These are phyloP conservation scores for Atherinomorus stipes DNA, from an alignment of 2,113 vertebrate genomes.

Conservation along the genomic window DNA sequence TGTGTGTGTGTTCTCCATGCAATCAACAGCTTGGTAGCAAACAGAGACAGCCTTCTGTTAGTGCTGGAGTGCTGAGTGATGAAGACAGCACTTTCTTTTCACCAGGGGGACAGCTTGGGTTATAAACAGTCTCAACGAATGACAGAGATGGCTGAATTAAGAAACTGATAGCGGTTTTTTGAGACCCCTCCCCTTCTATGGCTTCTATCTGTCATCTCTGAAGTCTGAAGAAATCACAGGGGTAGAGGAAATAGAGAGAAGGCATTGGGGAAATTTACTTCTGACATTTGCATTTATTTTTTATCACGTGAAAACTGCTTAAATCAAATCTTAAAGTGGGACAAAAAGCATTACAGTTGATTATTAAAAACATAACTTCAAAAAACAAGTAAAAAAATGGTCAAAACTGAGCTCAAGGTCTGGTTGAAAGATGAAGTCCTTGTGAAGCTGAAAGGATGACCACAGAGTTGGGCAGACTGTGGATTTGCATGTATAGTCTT, in stretches of 20 bases:
- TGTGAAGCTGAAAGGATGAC: neutral
- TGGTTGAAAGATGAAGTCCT: neutral
- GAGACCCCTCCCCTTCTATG: neutral
- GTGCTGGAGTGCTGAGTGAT: constrained; percentile 3
- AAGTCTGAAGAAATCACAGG: constrained; percentile 12
- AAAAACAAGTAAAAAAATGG: no score
- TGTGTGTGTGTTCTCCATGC: constrained; percentile 1
- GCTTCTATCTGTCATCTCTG: constrained; percentile 12
- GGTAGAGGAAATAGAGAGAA: neutral
- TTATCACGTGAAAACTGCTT: neutral
- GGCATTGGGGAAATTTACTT: no score
- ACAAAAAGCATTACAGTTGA: neutral
- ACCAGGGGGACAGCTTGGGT: constrained; percentile 39
- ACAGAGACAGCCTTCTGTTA: constrained; percentile 15
- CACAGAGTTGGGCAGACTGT: neutral
- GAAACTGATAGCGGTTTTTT: neutral
- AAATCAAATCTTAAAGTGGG: neutral
- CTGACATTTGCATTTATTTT: neutral
- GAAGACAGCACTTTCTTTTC: constrained; percentile 23
- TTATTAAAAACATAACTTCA: no score
- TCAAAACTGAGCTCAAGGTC: neutral
- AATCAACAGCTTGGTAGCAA: constrained; percentile 49
- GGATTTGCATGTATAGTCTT: constrained; percentile 2
- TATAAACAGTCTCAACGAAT: constrained; percentile 48
- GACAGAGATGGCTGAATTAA: constrained; percentile 13